Evolutionary conservation across 2,888 invertebrate species (phyloP), one percentile per base, ranked within the genome.

Genomic region (Girardia tigrina): DNA sequence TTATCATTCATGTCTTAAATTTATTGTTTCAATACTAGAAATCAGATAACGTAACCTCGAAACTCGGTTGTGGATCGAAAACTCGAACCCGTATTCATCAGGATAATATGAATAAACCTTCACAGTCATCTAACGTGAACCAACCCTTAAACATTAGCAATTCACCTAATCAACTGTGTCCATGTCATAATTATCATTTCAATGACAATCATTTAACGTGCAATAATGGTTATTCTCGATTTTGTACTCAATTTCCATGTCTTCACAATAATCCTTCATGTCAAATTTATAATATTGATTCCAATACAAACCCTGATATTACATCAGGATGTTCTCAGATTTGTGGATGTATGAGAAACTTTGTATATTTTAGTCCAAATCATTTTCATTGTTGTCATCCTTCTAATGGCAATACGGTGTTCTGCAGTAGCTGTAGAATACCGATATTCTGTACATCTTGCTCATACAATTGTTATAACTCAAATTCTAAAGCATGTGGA

Each of bases 381-480:
- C 56, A 56, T 56, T 56, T 56, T 56, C 56, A 56, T 56, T 56
- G n/a, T n/a, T 56, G 56, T 56, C 56, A 56, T 56, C 56, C 56
- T 56, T 23, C 4, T 2, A 56, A 56, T n/a, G 56, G 56, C 6
- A 56, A 56, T 23, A n/a, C 56, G 4, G 56, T 56, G 23, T 56
- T 56, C n/a, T 56, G 56, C n/a, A 56, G 56, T 56, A 56, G 56
- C 23, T 56, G 56, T 56, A n/a, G 56, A 56, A 56, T 56, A 56
- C 56, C 56, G n/a, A n/a, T 56, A 20, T 56, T 56, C 56, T 56
- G 56, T 56, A 56, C 56, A 56, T 4, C 56, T 56, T 56, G 56
- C 56, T 56, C 56, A 56, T 56, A 56, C 23, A 56, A 56, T 23
- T 56, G 56, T 56, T 56, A 56, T 16, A 56, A 56, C 23, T 56